Evolutionary conservation across 2,888 invertebrate species (phyloP), one percentile per base, ranked within the genome.

Genomic region (Andrena camellia): DNA sequence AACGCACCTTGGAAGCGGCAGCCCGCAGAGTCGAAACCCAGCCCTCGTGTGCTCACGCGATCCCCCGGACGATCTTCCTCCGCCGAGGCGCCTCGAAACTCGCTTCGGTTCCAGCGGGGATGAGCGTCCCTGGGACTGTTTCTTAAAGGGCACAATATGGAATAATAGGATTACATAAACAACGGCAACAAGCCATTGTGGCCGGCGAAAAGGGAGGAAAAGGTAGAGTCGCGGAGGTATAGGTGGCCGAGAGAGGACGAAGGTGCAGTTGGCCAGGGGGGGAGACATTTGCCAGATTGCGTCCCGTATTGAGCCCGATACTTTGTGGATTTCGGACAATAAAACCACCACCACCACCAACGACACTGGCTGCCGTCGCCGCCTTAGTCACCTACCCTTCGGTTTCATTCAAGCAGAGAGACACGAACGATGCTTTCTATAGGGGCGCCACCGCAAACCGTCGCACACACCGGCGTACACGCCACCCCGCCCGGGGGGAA

Each of bases 121-220:
- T 92, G 93, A 93, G 93, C 88, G 90, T 90, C 93, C 87, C 92
- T 92, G 93, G 83, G 88, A 90, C 89, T 90, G 91, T 93, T 92
- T 92, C 90, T 91, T 90, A 89, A 88, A 83, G 90, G 89, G 91
- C 88, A 92, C 93, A 92, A 93, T 92, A 90, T 90, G 89, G 92
- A 93, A 93, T 94, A 93, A 94, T 93, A 91, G 93, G 93, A 93
- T 93, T 94, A 93, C 93, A 93, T 93, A 93, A 93, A 93, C 93
- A 93, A 94, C 92, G 92, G 92, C 93, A 92, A 94, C 93, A 93
- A 93, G 92, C 89, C 89, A 93, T 93, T 94, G 93, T 93, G 92
- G 54, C 23, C 63, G 79, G 48, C 63, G 79, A 57, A 48, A 70
- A 67, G 83, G 80, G 68, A 70, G 64, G 84, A 59, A 42, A 71